These are phyloP conservation scores for Orthosia gothica DNA, from an alignment of 2,888 invertebrate genomes.

Conservation along the genomic window DNA sequence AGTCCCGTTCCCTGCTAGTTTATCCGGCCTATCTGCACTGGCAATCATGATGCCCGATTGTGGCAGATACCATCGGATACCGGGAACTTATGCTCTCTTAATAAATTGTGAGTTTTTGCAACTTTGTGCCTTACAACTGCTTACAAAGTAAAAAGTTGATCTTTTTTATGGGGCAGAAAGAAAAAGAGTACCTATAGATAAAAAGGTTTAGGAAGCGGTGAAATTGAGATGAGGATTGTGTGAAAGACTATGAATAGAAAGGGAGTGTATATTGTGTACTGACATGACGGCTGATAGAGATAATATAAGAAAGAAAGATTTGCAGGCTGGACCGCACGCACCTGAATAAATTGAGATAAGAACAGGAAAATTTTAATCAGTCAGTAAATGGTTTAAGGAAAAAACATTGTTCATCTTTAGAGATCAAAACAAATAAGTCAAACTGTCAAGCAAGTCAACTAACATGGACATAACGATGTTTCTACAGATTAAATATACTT, in stretches of 20 bases:
- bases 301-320: background rate
- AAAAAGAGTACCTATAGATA: background rate
- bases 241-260: background rate
- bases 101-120: slow-evolving; percentile 10
- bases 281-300: background rate
- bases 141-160: no score
- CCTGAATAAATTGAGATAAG: background rate
- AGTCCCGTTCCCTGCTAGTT: slow-evolving; percentile 32
- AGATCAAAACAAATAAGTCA: no score
- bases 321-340: no score
- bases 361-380: background rate
- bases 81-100: slow-evolving; percentile 22
- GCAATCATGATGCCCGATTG: slow-evolving; percentile 52
- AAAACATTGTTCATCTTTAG: no score
- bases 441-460: background rate
- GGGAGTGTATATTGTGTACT: background rate
- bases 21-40: slow-evolving; percentile 43
- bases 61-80: slow-evolving; percentile 36
- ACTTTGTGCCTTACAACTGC: background rate
- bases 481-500: slow-evolving; percentile 29
- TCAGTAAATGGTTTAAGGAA: no score
- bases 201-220: background rate
- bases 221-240: background rate
- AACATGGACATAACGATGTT: slow-evolving; percentile 8
- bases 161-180: background rate